Evolutionary conservation across 2,888 invertebrate species (phyloP).

Genomic region (Plagodis dolabraria): DNA sequence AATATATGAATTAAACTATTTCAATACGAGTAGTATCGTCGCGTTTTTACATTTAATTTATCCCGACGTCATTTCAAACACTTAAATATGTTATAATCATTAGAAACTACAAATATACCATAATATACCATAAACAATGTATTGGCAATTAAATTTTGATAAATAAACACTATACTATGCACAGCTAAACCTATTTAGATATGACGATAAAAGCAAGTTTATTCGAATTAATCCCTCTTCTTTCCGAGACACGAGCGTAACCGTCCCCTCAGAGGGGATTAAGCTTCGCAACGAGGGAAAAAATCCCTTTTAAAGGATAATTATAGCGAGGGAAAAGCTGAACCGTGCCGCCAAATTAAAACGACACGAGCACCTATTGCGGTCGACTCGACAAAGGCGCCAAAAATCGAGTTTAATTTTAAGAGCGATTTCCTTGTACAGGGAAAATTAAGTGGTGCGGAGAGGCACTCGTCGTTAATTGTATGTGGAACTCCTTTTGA

Average conservation of each 20-base stretch:
- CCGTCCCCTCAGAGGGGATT: slow-evolving; percentile 25
- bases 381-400: slow-evolving; percentile 44
- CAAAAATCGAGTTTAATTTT: slow-evolving; percentile 69
- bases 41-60: too few relatives aligned
- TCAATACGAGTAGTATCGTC: too few relatives aligned
- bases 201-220: slow-evolving; percentile 35
- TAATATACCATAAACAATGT: too few relatives aligned
- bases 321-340: slow-evolving; percentile 51
- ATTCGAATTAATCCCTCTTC: slow-evolving; percentile 44
- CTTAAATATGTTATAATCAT: too few relatives aligned
- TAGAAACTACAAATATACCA: too few relatives aligned
- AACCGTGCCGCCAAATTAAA: slow-evolving; percentile 60
- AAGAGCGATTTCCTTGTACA: slow-evolving; percentile 66
- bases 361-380: slow-evolving; percentile 47
- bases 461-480: slow-evolving; percentile 71
- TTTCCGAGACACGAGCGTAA: slow-evolving; percentile 25
- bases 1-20: too few relatives aligned
- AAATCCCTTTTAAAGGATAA: slow-evolving; percentile 57
- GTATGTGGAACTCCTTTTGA: slow-evolving; percentile 60
- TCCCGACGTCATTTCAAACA: too few relatives aligned
- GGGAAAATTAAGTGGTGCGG: slow-evolving; percentile 63
- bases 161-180: too few relatives aligned
- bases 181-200: not conserved
- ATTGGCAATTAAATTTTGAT: too few relatives aligned
- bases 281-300: slow-evolving; percentile 29